Base-by-base conservation (phyloP, 2,113 vertebrate genomes). In the Cavia porcellus region DNA sequence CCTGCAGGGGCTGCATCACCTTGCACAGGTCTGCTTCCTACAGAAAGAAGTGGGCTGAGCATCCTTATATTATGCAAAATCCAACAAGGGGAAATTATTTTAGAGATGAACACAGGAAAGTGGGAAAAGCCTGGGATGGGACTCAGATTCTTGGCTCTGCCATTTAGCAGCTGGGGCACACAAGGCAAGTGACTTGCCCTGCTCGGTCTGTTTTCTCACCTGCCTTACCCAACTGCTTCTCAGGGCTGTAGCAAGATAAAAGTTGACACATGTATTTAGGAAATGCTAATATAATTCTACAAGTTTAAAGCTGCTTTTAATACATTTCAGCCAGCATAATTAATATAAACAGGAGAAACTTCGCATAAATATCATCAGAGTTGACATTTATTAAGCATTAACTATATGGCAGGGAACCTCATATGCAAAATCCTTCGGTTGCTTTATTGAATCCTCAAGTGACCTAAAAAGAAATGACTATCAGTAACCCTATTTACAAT, bases 321-420 rank as follows among this genome's bases (percentile, higher is more conserved):
- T 95, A 87, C 52, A 17, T 47, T 92, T 55, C 30, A 95, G 50
- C 72, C n/a, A 25, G 32, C 50, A 59, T 79, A 91, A 87, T 97
- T 92, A 95, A 86, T 24, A 77, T 7, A 89, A 92, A 82, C 50
- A 86, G 70, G 93, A 92, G 66, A 90, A 86, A 83, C 59, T 20
- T 52, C 72, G 30, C 22, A 62, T 64, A 90, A 93, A 92, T 75
- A 85, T 70, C 79, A 86, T 52, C 42, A 79, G 25, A 66, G 20
- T 47, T 91, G 91, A 83, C 86, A 79, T 70, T 89, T 86, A 91
- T 82, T 96, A 86, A 96, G n/a, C 42, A 75, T 28, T 86, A 94
- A 66, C 66, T 52, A 74, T 0, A 8, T 81, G 70, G 38, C 75
- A 80, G 50, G 14, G 47, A 79, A 90, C 0, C 12, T 66, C 38